A percentile compares a stretch with the other conserved stretches of the same genome.
phyloP scores from a whole-genome alignment of 2,888 invertebrate species.

The Pristionchus entomophagus region DNA sequence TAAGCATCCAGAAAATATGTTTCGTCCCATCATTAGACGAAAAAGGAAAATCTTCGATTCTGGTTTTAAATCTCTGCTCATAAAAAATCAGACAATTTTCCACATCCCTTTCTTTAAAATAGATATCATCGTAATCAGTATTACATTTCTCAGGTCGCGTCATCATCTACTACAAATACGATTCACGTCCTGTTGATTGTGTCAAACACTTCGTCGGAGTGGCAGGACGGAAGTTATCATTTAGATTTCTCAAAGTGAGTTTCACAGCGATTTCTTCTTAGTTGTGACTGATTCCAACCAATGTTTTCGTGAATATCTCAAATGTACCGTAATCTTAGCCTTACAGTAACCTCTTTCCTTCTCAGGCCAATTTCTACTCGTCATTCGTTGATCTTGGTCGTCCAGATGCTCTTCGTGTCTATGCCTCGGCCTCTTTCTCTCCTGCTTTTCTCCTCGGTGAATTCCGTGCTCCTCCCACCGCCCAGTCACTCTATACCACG shows the following conservation, averaged over 20 bases:
- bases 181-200: conserved; percentile 94
- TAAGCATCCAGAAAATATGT: too few species aligned
- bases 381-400: conserved; percentile 68
- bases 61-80: too few species aligned
- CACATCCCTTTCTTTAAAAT: too few species aligned
- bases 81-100: too few species aligned
- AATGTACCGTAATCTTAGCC: too few species aligned
- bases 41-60: too few species aligned
- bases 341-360: neutral
- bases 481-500: conserved; percentile 17
- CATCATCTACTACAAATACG: conserved; percentile 92
- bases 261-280: neutral
- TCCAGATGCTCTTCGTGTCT: conserved; percentile 68
- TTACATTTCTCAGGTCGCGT: conserved; percentile 11
- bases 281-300: too few species aligned
- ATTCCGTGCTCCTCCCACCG: conserved; percentile 51
- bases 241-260: conserved; percentile 85
- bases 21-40: too few species aligned
- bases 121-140: too few species aligned
- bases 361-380: conserved; percentile 69
- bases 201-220: conserved; percentile 94
- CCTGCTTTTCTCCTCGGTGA: conserved; percentile 61
- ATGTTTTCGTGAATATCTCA: too few species aligned
- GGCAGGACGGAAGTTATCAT: conserved; percentile 80
- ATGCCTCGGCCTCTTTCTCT: conserved; percentile 64